Percentiles rank a stretch among this genome's conserved stretches.
phyloP scores from a whole-genome alignment of 2,797 vertebrate genomes.

The Selene dorsalis region DNA sequence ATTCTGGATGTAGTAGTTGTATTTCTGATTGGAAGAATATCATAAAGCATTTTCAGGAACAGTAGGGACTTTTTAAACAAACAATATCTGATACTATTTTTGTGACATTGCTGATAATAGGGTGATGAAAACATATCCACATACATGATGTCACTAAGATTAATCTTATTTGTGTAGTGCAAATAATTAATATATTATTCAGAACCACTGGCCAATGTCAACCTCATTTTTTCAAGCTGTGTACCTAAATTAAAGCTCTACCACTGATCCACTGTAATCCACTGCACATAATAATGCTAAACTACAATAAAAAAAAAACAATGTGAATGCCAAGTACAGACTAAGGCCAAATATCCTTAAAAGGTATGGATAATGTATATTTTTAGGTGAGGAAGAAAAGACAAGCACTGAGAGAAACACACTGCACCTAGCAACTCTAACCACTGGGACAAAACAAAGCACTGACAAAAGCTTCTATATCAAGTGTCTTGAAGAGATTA shows the following conservation, averaged over 20 bases:
- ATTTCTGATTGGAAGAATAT: conserved; percentile 78
- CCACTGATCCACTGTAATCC: background rate
- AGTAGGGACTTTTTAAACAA: background rate
- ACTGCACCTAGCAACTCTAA: conserved; percentile 32
- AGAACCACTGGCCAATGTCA: background rate
- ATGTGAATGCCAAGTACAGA: background rate
- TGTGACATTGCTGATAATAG: background rate
- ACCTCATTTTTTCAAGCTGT: background rate
- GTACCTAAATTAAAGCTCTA: background rate
- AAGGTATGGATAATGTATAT: too few relatives aligned
- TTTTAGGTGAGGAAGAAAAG: background rate
- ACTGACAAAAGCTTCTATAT: conserved; percentile 2
- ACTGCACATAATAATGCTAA: background rate
- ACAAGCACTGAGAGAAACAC: background rate
- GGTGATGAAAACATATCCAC: background rate
- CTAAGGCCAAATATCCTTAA: too few relatives aligned
- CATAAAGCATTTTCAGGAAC: background rate
- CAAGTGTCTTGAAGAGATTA: conserved; percentile 14
- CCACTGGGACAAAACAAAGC: conserved; percentile 19
- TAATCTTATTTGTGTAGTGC: background rate
- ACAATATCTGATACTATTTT: conserved; percentile 4
- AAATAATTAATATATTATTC: conserved; percentile 2
- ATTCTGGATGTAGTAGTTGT: conserved; percentile 86
- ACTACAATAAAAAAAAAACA: background rate
- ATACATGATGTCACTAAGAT: background rate